These are phyloP conservation scores for Apocheima hispidaria DNA, from an alignment of 2,888 invertebrate genomes.

Conservation along the genomic window DNA sequence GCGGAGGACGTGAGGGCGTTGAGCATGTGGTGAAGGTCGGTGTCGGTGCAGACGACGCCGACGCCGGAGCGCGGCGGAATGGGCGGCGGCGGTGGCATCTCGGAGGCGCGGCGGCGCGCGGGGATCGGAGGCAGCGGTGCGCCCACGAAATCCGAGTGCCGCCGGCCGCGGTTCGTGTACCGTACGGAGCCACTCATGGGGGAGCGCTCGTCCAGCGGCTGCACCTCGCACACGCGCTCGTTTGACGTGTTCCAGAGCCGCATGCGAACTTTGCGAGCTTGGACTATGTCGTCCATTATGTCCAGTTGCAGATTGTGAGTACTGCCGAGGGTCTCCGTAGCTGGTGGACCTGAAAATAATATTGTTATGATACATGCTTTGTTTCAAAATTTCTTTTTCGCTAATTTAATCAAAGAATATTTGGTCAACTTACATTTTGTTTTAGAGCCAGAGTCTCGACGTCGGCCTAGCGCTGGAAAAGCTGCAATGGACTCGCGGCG, in stretches of 20 bases:
- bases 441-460: slow-evolving; percentile 71
- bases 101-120: slow-evolving; percentile 89
- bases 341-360: slow-evolving; percentile 87
- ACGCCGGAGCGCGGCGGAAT: slow-evolving; percentile 88
- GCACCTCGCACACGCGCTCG: slow-evolving; percentile 93
- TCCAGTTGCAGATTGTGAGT: slow-evolving; percentile 94
- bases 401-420: neutral
- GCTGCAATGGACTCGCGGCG: slow-evolving; percentile 94
- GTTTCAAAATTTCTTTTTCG: neutral
- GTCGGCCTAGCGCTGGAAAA: slow-evolving; percentile 87
- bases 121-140: slow-evolving; percentile 87
- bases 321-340: slow-evolving; percentile 90
- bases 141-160: slow-evolving; percentile 91
- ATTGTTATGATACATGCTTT: neutral
- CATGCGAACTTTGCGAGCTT: slow-evolving; percentile 92
- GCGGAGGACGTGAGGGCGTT: slow-evolving; percentile 93
- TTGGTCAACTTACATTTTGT: slow-evolving; percentile 81
- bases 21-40: slow-evolving; percentile 92
- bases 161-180: slow-evolving; percentile 87
- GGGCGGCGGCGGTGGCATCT: slow-evolving; percentile 87
- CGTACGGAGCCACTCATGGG: slow-evolving; percentile 83
- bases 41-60: slow-evolving; percentile 93
- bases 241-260: slow-evolving; percentile 94
- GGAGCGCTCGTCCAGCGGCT: slow-evolving; percentile 90
- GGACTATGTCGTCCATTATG: slow-evolving; percentile 95